A percentile compares a stretch with the other conserved stretches of the same genome.
These are phyloP conservation scores for Crossocerus cetratus DNA, from an alignment of 2,888 invertebrate species.

Conservation along the genomic window DNA sequence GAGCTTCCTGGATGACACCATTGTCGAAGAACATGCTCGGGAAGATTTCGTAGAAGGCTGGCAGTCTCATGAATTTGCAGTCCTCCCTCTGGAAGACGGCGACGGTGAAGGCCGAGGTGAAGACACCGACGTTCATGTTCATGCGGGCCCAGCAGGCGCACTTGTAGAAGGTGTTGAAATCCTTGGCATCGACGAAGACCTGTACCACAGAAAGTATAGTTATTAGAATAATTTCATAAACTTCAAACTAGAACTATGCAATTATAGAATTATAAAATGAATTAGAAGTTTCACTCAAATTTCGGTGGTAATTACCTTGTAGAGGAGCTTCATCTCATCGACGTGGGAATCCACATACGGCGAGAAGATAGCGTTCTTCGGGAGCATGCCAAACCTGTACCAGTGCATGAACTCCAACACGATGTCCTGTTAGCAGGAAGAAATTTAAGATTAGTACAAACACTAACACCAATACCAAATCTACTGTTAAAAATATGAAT, in stretches of 20 bases:
- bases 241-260: too few relatives aligned
- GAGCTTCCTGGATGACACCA: constrained; percentile 82
- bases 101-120: constrained; percentile 82
- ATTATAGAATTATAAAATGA: too few relatives aligned
- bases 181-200: constrained; percentile 84
- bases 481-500: too few relatives aligned
- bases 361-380: constrained; percentile 82
- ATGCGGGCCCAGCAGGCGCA: constrained; percentile 84
- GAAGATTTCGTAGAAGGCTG: constrained; percentile 86
- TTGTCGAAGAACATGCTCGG: constrained; percentile 85
- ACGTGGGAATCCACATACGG: constrained; percentile 81
- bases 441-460: too few relatives aligned
- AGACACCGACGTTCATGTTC: constrained; percentile 83
- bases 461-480: too few relatives aligned
- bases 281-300: too few relatives aligned
- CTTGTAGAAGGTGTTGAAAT: constrained; percentile 85
- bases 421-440: constrained; percentile 58
- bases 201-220: constrained; percentile 67
- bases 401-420: constrained; percentile 66
- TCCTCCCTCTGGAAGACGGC: constrained; percentile 83
- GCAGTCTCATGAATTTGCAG: constrained; percentile 82
- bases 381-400: constrained; percentile 78
- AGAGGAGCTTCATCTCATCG: constrained; percentile 82
- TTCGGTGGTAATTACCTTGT: constrained; percentile 64
- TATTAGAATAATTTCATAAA: too few relatives aligned